A percentile compares a stretch with the other conserved stretches of the same genome.
Conservation (phyloP, 2,797 vertebrate genomes). For the Chaenodraco wilsoni region DNA sequence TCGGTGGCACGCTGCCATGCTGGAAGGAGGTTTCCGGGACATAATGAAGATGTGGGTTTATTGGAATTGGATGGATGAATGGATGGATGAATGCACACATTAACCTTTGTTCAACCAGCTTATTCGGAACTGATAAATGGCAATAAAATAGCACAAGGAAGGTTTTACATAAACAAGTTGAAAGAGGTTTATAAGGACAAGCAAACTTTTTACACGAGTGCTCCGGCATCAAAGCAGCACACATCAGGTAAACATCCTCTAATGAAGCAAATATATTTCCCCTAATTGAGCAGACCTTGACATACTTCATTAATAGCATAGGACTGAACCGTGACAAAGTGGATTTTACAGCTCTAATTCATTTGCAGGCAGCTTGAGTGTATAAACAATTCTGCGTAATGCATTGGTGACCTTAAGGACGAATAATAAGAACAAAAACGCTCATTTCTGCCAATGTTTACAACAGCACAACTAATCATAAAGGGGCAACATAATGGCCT, state of each 20-base stretch:
- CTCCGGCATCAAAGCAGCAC: slow-evolving; percentile 17
- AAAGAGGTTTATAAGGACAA: slow-evolving; percentile 12
- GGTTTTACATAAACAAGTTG: slow-evolving; percentile 19
- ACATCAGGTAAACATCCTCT: slow-evolving; percentile 11
- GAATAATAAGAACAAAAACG: slow-evolving; percentile 57
- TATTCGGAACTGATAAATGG: not conserved
- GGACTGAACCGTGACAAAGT: slow-evolving; percentile 28
- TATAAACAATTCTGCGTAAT: slow-evolving; percentile 4
- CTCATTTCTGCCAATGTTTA: slow-evolving; percentile 46
- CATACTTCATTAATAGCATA: slow-evolving; percentile 45
- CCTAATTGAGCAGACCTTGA: slow-evolving; percentile 18
- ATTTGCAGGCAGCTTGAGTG: slow-evolving; percentile 27
- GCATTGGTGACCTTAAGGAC: slow-evolving; percentile 52
- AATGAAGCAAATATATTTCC: slow-evolving; percentile 10
- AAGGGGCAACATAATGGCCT: slow-evolving; percentile 27
- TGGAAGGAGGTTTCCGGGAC: slow-evolving; percentile 5
- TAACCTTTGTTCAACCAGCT: slow-evolving; percentile 7
- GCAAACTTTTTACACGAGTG: not conserved
- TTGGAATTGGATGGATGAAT: slow-evolving; percentile 10
- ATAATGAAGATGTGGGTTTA: slow-evolving; percentile 44
- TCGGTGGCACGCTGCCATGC: slow-evolving; percentile 51
- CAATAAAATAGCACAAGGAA: slow-evolving; percentile 4
- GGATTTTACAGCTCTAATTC: slow-evolving; percentile 41
- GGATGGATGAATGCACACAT: slow-evolving; percentile 8
- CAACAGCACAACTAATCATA: slow-evolving; percentile 47